Evolutionary conservation across 2,888 invertebrate species (phyloP), one percentile per base, ranked within the genome.

Genomic region (Nesidiocoris tenuis): DNA sequence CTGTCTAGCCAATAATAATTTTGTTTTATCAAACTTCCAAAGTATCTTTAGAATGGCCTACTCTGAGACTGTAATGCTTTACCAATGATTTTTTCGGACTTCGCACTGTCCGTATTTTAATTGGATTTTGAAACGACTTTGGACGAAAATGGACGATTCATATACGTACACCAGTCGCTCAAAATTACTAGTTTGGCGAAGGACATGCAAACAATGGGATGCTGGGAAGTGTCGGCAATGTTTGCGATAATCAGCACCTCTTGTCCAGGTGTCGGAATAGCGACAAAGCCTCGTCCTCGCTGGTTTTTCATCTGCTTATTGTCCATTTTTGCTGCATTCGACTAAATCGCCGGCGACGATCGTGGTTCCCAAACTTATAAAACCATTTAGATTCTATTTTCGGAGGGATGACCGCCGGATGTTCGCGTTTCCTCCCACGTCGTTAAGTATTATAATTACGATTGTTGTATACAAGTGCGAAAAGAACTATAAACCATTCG

Each of bases 281-380:
- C 12, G 3, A 39, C 39, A 39, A 39, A 39, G 12, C 39, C 39
- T 3, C 39, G 5, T 39, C 39, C 39, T 39, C 39, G 39, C 39
- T 7, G 5, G 39, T 39, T 39, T 39, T 39, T 12, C 12, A 7
- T 39, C 12, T 39, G 3, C 39, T 39, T 39, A 39, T 39, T 39
- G 3, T 12, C 5, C 3, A 39, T 39, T 39, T 39, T 39, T 12
- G 12, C 39, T 39, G 5, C 5, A 39, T 7, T 39, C 12, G 39
- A 39, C 3, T 39, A 39, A 39, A 39, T 39, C 39, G 39, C 39
- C 3, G 39, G 12, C 12, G 39, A 39, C 39, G 39, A 39, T 39
- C 18, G 39, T 18, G 54, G 54, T 39, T 65, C 65, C 65, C 65
- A 65, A 65, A 65, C 65, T 65, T 65, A 24, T 65, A 65, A 65